Evolutionary conservation across 2,888 invertebrate genomes (phyloP).

Genomic region (Euplexia lucipara): DNA sequence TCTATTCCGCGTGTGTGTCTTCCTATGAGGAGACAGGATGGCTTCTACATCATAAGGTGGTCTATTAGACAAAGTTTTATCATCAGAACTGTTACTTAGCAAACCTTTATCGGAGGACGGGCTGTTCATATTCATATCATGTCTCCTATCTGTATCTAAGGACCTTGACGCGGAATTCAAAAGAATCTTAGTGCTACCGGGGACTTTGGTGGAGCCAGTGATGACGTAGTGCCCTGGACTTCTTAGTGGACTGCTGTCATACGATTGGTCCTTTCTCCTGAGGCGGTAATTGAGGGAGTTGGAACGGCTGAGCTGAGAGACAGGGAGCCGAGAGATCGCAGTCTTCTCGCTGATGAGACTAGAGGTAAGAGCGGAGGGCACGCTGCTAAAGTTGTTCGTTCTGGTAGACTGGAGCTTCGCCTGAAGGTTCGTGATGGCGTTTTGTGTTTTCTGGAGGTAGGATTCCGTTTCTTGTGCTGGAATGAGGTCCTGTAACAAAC

Average conservation of each 20-base stretch:
- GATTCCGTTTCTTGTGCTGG: constrained; percentile 89
- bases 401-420: constrained; percentile 88
- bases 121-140: constrained; percentile 86
- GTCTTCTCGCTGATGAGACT: constrained; percentile 87
- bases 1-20: constrained; percentile 89
- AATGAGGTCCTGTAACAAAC: constrained; percentile 88
- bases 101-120: constrained; percentile 81
- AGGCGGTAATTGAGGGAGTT: constrained; percentile 88
- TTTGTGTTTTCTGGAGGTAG: constrained; percentile 91
- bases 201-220: constrained; percentile 84
- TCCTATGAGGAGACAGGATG: constrained; percentile 85
- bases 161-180: constrained; percentile 84
- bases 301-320: constrained; percentile 86
- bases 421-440: constrained; percentile 91
- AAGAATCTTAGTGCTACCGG: constrained; percentile 79
- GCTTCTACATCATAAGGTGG: constrained; percentile 83
- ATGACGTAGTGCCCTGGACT: constrained; percentile 88
- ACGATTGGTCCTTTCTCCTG: constrained; percentile 81
- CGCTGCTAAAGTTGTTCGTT: constrained; percentile 76
- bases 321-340: constrained; percentile 84
- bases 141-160: constrained; percentile 79
- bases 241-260: constrained; percentile 84
- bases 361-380: constrained; percentile 83
- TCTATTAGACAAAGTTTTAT: constrained; percentile 85
- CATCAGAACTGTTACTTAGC: constrained; percentile 86